phyloP scores from a whole-genome alignment of 2,888 invertebrate genomes.

The Scrobipalpa atriplicella region DNA sequence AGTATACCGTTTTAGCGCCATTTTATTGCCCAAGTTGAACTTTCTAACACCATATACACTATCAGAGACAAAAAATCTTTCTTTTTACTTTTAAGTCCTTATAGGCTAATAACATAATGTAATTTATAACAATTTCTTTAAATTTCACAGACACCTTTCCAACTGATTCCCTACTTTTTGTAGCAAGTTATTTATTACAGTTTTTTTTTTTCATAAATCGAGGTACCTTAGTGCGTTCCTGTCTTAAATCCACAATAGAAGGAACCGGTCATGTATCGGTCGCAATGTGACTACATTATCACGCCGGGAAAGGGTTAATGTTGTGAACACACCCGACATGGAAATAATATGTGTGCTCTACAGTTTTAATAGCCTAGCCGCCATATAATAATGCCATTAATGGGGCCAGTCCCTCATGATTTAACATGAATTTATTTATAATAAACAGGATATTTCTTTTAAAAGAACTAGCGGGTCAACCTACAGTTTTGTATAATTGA shows the following conservation, averaged over 20 bases:
- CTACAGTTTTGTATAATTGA: no score
- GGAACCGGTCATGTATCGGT: slow-evolving; percentile 19
- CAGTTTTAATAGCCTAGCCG: not conserved
- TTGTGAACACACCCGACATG: not conserved
- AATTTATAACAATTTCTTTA: no score
- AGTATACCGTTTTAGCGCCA: slow-evolving; percentile 38
- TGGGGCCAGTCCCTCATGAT: not conserved
- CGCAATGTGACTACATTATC: slow-evolving; percentile 23
- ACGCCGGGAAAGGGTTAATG: slow-evolving; percentile 12
- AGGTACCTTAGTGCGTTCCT: not conserved
- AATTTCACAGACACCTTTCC: no score
- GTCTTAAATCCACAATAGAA: not conserved
- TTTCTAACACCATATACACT: slow-evolving; percentile 32
- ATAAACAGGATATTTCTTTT: no score
- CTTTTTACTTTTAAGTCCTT: not conserved
- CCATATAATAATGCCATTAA: not conserved
- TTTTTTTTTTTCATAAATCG: no score
- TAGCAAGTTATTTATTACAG: no score
- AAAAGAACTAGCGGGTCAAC: no score
- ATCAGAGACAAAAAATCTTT: not conserved
- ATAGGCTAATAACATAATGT: no score
- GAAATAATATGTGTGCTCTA: not conserved
- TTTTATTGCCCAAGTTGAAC: slow-evolving; percentile 40
- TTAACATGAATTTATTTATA: not conserved
- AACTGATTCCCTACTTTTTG: no score